Evolutionary conservation across 2,797 vertebrate genomes (phyloP), one percentile per base, ranked within the genome.

Genomic region (Schizothorax lantsangensis): DNA sequence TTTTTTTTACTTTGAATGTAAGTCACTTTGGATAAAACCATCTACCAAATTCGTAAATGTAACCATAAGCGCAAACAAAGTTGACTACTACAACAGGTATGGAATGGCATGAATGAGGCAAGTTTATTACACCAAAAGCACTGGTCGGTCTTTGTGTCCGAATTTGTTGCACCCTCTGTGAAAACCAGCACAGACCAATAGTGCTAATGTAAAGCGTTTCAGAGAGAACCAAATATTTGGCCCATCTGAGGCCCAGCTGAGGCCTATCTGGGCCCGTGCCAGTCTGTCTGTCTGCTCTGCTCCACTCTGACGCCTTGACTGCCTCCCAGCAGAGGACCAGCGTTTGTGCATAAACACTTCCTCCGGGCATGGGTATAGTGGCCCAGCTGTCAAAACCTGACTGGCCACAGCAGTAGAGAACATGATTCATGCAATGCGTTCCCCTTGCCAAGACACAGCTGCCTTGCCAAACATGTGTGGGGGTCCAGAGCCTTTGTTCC

Each of bases 401-500:
- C 84, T 88, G 88, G 81, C 88, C 86, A 89, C 78, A 86, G 89
- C 88, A 90, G 72, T 74, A 77, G 84, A 92, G 89, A 91, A 91
- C 86, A 90, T 89, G 88, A 90, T 84, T 92, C 85, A 89, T 83
- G 73, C 83, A 80, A 74, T 84, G 84, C 36, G 54, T 66, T 89
- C 47, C 74, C 52, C 52, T 66, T 87, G 89, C 86, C 88, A 88
- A 85, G 68, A 88, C 45, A 47, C 54, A 78, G 83, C 83, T 87
- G 72, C 68, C 66, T 72, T 85, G 83, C 83, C 79, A 84, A 57
- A 85, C 79, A 49, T 86, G 86, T 91, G 88, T 85, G 54, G 79
- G 89, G 62, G 85, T 91, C 89, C 92, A 91, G 86, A 90, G 79
- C 84, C 86, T 90, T 90, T 89, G 84, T 90, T 91, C 89, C 88